These are phyloP conservation scores for Plecturocebus donacophilus DNA, from an alignment of 2,113 vertebrate genomes.

Conservation along the genomic window DNA sequence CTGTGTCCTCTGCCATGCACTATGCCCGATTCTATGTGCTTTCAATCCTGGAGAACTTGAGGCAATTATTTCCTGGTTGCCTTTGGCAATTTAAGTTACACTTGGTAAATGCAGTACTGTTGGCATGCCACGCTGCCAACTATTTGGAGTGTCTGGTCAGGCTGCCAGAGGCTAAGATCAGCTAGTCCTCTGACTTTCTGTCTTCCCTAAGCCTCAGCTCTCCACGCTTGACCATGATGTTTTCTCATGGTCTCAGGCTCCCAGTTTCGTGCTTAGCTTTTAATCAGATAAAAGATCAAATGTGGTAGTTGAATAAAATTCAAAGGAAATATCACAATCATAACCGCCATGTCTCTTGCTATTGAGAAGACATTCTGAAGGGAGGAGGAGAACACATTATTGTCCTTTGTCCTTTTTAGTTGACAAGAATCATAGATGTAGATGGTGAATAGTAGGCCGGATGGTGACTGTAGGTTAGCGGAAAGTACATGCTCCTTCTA, in stretches of 20 bases:
- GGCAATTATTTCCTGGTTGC: not conserved
- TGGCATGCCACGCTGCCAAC: not conserved
- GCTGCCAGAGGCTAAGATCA: conserved; percentile 8
- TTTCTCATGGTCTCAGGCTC: not conserved
- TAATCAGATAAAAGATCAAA: not conserved
- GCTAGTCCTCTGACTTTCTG: not conserved
- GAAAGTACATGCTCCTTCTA: not conserved
- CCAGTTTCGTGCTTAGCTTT: not conserved
- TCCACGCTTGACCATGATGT: not conserved
- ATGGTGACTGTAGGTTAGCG: not conserved
- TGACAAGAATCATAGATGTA: not conserved
- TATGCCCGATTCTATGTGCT: not conserved
- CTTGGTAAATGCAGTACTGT: not conserved
- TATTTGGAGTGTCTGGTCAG: not conserved
- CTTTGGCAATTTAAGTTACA: not conserved
- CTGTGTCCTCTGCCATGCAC: not conserved
- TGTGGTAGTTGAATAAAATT: not conserved
- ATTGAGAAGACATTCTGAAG: not conserved
- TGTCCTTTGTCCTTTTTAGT: not conserved
- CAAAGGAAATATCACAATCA: not conserved
- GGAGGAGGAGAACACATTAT: not conserved
- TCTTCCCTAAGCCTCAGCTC: not conserved
- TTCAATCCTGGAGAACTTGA: not conserved
- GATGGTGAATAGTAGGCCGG: not conserved
- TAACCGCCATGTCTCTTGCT: not conserved